These are phyloP conservation scores for Urocyon cinereoargenteus DNA, from an alignment of 2,797 vertebrate species.

Conservation along the genomic window DNA sequence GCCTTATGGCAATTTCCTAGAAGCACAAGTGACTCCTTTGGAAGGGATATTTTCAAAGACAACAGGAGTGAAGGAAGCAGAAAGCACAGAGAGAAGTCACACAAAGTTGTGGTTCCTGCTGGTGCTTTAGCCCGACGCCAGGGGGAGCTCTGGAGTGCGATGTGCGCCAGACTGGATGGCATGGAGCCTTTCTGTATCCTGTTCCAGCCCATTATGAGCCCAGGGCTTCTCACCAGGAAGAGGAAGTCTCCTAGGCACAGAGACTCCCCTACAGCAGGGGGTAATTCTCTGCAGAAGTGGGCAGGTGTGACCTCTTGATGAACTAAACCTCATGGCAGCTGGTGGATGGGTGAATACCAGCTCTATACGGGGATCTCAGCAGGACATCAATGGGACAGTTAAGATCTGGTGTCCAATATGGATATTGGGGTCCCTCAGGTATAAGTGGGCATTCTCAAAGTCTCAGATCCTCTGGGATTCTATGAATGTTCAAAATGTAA, in stretches of 20 bases:
- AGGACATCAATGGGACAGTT: background rate
- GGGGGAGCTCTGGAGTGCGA: background rate
- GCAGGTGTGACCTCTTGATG: background rate
- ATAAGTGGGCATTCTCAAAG: background rate
- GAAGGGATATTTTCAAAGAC: background rate
- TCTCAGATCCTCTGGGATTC: background rate
- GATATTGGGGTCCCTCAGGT: background rate
- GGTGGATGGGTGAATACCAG: background rate
- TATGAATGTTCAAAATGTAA: background rate
- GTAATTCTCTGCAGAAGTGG: background rate
- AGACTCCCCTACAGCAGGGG: background rate
- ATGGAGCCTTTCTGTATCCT: background rate
- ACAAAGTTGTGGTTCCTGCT: background rate
- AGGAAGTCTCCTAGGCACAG: background rate
- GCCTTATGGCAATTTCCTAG: background rate
- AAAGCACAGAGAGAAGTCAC: background rate
- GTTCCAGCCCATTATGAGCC: background rate
- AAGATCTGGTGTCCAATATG: background rate
- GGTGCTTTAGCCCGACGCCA: too few relatives aligned
- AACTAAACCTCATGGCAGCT: background rate
- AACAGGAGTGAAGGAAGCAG: background rate
- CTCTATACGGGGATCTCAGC: background rate
- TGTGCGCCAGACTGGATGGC: background rate
- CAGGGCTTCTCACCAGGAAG: background rate
- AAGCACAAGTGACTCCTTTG: background rate